Percentiles rank a stretch among this genome's conserved stretches.
phyloP scores from a whole-genome alignment of 2,113 vertebrate species.

The Calyptomena viridis region DNA sequence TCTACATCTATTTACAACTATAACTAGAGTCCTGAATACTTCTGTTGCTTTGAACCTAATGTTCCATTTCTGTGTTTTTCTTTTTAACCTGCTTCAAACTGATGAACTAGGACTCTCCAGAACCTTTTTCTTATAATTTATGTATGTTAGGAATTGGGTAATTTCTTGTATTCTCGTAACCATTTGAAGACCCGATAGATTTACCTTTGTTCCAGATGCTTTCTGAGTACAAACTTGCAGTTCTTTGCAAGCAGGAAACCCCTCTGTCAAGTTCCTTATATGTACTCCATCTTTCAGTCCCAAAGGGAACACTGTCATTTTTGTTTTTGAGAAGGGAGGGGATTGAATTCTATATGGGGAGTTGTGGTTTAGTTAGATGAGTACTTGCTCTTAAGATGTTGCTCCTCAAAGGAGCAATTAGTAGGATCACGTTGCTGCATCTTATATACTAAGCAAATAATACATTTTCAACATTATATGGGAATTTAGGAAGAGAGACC shows the following conservation, averaged over 20 bases:
- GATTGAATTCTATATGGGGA: not conserved
- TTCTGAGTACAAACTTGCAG: not conserved
- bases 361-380: not conserved
- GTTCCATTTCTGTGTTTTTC: not conserved
- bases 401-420: not conserved
- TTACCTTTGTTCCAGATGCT: not conserved
- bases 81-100: not conserved
- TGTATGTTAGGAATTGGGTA: not conserved
- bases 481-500: not conserved
- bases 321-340: not conserved
- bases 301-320: not conserved
- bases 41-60: not conserved
- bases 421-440: not conserved
- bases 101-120: not conserved
- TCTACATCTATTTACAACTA: rapidly evolving
- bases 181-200: not conserved
- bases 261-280: not conserved
- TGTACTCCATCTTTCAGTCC: not conserved
- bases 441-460: not conserved
- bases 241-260: not conserved
- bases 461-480: not conserved
- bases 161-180: not conserved
- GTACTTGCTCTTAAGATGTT: not conserved
- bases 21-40: not conserved
- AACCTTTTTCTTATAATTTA: not conserved